phyloP scores from a whole-genome alignment of 2,113 vertebrate genomes.

The Phyllopteryx taeniolatus region DNA sequence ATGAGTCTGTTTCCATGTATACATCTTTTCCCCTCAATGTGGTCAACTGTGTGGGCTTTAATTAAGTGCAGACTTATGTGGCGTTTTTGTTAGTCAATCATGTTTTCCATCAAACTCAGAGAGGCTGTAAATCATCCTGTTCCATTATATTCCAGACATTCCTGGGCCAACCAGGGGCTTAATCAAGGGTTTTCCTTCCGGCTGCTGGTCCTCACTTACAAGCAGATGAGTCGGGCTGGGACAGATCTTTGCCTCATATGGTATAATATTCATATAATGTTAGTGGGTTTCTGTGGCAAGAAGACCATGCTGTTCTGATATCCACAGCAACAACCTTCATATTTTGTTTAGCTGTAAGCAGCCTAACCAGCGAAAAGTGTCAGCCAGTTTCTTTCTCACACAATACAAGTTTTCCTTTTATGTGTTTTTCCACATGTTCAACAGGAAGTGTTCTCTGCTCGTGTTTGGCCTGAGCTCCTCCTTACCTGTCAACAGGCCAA shows the following conservation, averaged over 20 bases:
- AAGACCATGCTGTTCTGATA: constrained; percentile 43
- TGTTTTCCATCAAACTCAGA: constrained; percentile 14
- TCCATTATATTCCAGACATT: constrained; percentile 63
- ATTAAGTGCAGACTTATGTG: background rate
- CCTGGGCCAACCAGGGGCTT: constrained; percentile 38
- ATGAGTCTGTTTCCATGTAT: background rate
- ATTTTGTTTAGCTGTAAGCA: constrained; percentile 1
- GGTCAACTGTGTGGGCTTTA: background rate
- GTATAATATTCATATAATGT: constrained; percentile 23
- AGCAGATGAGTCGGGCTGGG: constrained; percentile 34
- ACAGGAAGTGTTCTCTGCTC: constrained; percentile 10
- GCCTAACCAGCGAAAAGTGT: constrained; percentile 2
- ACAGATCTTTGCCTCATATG: constrained; percentile 35
- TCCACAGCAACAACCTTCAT: background rate
- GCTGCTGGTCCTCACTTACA: constrained; percentile 23
- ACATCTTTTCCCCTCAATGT: background rate
- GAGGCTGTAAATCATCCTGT: constrained; percentile 26
- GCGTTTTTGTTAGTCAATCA: background rate
- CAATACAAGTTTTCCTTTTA: constrained; percentile 12
- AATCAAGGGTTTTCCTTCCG: constrained; percentile 55
- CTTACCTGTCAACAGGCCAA: constrained; percentile 79
- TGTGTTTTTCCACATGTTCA: constrained; percentile 35
- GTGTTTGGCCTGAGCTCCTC: constrained; percentile 14
- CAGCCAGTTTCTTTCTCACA: constrained; percentile 11
- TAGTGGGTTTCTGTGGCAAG: constrained; percentile 22